Evolutionary conservation across 2,888 invertebrate species (phyloP).

Genomic region (Nesidiocoris tenuis): DNA sequence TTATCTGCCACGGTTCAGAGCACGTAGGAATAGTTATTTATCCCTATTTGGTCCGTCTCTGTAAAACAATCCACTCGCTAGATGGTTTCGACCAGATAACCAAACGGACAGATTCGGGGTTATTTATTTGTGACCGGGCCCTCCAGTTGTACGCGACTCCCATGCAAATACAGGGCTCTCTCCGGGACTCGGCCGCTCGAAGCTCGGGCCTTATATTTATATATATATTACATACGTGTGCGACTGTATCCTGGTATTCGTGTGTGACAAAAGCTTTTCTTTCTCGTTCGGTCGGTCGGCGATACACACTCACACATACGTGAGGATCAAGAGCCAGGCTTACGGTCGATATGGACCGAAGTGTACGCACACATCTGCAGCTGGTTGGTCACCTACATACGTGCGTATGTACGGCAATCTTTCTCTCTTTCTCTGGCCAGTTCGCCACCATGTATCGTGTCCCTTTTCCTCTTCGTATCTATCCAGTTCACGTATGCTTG

Average conservation of each 20-base stretch:
- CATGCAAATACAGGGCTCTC: conserved; percentile 45
- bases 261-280: not conserved
- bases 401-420: not conserved
- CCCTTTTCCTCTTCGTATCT: not conserved
- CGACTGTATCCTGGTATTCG: not conserved
- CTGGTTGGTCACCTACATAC: not conserved
- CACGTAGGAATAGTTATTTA: conserved; percentile 44
- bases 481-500: conserved; percentile 21
- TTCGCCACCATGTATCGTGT: not conserved
- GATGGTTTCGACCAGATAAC: conserved; percentile 43
- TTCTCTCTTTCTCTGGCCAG: conserved; percentile 7
- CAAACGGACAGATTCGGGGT: conserved; percentile 44
- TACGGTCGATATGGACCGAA: not conserved
- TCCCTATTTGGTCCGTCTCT: conserved; percentile 45
- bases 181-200: conserved; percentile 20
- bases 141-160: conserved; percentile 44
- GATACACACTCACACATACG: not conserved
- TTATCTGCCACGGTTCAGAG: conserved; percentile 37
- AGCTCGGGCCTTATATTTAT: conserved; percentile 36
- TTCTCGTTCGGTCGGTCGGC: not conserved
- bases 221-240: conserved; percentile 39
- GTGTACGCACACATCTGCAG: not conserved
- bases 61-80: conserved; percentile 46
- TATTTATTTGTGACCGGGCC: conserved; percentile 45
- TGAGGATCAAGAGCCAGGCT: not conserved